These are phyloP conservation scores for Gracilinanus agilis DNA, from an alignment of 2,113 vertebrate genomes.

Conservation along the genomic window DNA sequence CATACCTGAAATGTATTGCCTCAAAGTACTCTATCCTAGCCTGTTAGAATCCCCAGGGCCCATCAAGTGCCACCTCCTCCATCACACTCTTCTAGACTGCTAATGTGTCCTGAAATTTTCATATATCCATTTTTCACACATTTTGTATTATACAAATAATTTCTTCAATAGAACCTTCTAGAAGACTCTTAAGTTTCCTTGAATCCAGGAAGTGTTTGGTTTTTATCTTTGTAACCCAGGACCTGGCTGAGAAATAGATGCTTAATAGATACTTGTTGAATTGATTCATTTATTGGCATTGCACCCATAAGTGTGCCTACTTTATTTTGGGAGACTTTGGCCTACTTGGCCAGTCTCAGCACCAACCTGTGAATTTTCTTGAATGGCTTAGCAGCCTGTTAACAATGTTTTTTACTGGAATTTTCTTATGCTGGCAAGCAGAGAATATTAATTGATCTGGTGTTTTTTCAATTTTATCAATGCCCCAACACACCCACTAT, in stretches of 20 bases:
- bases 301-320: background rate
- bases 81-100: background rate
- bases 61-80: background rate
- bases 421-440: background rate
- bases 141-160: background rate
- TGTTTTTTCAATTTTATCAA: background rate
- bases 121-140: background rate
- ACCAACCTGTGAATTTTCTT: background rate
- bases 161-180: background rate
- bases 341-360: background rate
- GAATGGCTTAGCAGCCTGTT: background rate
- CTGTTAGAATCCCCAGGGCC: background rate
- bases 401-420: background rate
- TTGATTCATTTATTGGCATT: background rate
- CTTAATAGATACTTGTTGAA: background rate
- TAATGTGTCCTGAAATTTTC: background rate
- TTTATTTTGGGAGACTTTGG: background rate
- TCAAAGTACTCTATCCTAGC: background rate
- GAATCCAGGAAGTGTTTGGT: background rate
- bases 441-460: background rate
- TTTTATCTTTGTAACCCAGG: background rate
- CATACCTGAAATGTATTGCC: background rate
- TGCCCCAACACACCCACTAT: background rate
- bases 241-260: background rate
- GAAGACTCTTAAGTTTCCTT: background rate